A percentile compares a stretch with the other conserved stretches of the same genome.
phyloP scores from a whole-genome alignment of 2,888 invertebrate species.

The Plutella xylostella region DNA sequence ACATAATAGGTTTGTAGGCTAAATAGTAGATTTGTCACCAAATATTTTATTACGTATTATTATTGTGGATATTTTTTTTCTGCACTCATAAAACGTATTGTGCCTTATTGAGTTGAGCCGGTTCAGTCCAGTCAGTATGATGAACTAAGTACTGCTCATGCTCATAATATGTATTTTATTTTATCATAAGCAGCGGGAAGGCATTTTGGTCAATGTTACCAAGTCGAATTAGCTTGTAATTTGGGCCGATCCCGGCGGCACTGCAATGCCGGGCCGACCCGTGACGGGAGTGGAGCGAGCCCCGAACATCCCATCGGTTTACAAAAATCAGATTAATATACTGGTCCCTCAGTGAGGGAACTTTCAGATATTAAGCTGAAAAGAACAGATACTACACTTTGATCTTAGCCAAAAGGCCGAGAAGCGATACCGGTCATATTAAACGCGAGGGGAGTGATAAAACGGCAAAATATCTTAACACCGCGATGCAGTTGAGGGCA shows the following conservation, averaged over 20 bases:
- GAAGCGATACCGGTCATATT: neutral
- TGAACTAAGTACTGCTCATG: too few relatives aligned
- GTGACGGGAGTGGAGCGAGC: constrained; percentile 10
- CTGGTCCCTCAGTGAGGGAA: constrained; percentile 7
- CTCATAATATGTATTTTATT: too few relatives aligned
- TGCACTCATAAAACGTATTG: too few relatives aligned
- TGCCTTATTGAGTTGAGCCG: too few relatives aligned
- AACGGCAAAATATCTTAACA: neutral
- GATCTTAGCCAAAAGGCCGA: constrained; percentile 5
- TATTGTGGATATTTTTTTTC: too few relatives aligned
- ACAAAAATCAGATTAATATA: constrained; percentile 10
- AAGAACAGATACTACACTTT: constrained; percentile 9
- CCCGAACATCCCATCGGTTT: constrained; percentile 8
- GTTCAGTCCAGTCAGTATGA: too few relatives aligned
- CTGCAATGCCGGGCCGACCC: constrained; percentile 10
- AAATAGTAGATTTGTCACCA: too few relatives aligned
- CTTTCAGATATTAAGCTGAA: constrained; percentile 11
- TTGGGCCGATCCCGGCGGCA: constrained; percentile 10
- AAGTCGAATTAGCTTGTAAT: neutral
- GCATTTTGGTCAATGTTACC: too few relatives aligned
- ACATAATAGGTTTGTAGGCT: too few relatives aligned
- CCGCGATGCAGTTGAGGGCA: neutral
- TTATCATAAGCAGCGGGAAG: too few relatives aligned
- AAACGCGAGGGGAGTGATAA: neutral
- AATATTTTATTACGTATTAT: too few relatives aligned